phyloP scores from a whole-genome alignment of 1,140 invertebrate genomes.

The Andrena cerasifolii region DNA sequence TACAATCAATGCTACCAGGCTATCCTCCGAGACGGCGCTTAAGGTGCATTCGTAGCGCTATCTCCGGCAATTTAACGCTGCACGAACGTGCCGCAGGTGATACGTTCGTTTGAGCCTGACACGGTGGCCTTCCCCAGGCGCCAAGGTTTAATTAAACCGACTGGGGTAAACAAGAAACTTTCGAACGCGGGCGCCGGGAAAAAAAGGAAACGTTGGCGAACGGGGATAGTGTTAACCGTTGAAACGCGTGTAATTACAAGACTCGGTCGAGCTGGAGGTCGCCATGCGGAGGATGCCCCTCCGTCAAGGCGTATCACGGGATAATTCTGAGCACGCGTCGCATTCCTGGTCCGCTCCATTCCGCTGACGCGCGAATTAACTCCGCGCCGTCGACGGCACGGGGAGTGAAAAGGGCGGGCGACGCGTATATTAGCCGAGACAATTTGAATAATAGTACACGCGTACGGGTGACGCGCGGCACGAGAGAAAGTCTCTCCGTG shows the following conservation, averaged over 20 bases:
- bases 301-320: not conserved
- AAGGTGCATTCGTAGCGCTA: not conserved
- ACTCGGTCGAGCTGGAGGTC: not conserved
- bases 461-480: not conserved
- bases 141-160: conserved; percentile 33
- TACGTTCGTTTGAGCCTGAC: conserved; percentile 29
- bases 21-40: not conserved
- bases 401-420: too few species aligned
- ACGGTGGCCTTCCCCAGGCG: not conserved
- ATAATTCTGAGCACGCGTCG: conserved; percentile 38
- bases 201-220: too few species aligned
- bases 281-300: not conserved
- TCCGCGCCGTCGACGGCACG: not conserved
- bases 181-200: not conserved
- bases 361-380: conserved; percentile 28
- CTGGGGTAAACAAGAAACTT: conserved; percentile 4
- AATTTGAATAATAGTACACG: conserved; percentile 49
- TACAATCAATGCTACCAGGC: conserved; percentile 17
- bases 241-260: conserved; percentile 37
- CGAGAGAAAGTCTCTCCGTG: not conserved
- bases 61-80: conserved; percentile 1
- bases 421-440: not conserved
- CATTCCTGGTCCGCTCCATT: conserved; percentile 1
- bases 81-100: not conserved
- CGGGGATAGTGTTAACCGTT: not conserved